Conservation (phyloP, 2,888 invertebrate genomes). For the Arrhopalites spinosus region DNA sequence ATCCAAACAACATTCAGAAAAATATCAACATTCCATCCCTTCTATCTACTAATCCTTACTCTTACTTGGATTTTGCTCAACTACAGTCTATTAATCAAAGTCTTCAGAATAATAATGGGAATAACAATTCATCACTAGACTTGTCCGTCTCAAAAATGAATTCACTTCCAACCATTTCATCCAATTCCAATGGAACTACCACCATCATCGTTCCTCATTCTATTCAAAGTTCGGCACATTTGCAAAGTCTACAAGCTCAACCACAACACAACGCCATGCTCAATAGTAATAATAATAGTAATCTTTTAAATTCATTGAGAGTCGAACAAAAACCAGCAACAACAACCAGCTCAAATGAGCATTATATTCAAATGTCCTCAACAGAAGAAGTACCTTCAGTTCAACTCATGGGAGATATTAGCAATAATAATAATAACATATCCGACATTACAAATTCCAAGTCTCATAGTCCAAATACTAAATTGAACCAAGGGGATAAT, state of each 20-base stretch:
- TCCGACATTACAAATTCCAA: not conserved
- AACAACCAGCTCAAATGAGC: too few relatives aligned
- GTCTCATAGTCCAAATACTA: not conserved
- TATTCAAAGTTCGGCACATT: not conserved
- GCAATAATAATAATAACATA: not conserved
- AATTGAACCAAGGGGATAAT: not conserved
- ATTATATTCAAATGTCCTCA: too few relatives aligned
- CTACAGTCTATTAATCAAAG: not conserved
- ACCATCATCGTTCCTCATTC: not conserved
- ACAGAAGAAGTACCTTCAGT: too few relatives aligned
- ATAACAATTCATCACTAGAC: not conserved
- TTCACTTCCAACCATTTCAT: not conserved
- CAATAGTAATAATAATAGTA: not conserved
- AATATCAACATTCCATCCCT: not conserved
- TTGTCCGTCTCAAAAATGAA: not conserved
- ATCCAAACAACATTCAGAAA: not conserved
- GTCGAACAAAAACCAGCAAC: too few relatives aligned
- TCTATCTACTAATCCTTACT: not conserved
- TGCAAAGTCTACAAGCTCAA: not conserved
- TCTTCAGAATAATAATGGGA: not conserved
- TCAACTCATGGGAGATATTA: not conserved
- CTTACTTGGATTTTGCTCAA: slow-evolving; percentile 1
- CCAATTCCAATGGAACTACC: not conserved
- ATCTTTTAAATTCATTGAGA: not conserved
- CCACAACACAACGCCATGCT: not conserved